Evolutionary conservation across 2,797 vertebrate genomes (phyloP).

Genomic region (Hemitrygon akajei): DNA sequence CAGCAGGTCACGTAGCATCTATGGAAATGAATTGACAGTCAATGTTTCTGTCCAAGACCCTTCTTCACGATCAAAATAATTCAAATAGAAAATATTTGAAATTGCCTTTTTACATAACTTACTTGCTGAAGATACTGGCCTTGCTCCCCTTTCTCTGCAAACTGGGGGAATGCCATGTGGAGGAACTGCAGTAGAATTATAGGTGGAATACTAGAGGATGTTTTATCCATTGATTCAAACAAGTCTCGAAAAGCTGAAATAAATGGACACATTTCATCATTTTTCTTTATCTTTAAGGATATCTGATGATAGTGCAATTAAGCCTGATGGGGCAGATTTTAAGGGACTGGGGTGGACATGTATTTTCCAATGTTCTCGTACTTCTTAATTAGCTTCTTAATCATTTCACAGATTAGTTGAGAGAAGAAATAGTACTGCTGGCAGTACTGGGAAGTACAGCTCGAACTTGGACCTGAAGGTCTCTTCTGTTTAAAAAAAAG

Average conservation of each 20-base stretch:
- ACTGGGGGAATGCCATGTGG: slow-evolving; percentile 98
- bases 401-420: too few relatives aligned
- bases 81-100: not conserved
- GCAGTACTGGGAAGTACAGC: too few relatives aligned
- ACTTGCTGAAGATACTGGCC: slow-evolving; percentile 98
- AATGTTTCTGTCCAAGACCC: too few relatives aligned
- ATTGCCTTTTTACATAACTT: slow-evolving; percentile 35
- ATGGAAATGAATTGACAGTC: too few relatives aligned
- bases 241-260: slow-evolving; percentile 85
- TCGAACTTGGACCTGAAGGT: too few relatives aligned
- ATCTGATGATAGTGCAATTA: not conserved
- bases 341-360: not conserved
- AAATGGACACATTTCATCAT: not conserved
- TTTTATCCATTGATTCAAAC: slow-evolving; percentile 98
- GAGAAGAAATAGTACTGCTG: too few relatives aligned
- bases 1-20: too few relatives aligned
- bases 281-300: not conserved
- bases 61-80: too few relatives aligned
- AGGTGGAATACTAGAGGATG: slow-evolving; percentile 93
- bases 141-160: slow-evolving; percentile 96
- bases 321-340: not conserved
- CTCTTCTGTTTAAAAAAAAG: too few relatives aligned
- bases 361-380: too few relatives aligned
- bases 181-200: slow-evolving; percentile 97
- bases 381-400: too few relatives aligned